Evolutionary conservation across 2,797 vertebrate species (phyloP), one percentile per base, ranked within the genome.

Genomic region (Lacerta bilineata): DNA sequence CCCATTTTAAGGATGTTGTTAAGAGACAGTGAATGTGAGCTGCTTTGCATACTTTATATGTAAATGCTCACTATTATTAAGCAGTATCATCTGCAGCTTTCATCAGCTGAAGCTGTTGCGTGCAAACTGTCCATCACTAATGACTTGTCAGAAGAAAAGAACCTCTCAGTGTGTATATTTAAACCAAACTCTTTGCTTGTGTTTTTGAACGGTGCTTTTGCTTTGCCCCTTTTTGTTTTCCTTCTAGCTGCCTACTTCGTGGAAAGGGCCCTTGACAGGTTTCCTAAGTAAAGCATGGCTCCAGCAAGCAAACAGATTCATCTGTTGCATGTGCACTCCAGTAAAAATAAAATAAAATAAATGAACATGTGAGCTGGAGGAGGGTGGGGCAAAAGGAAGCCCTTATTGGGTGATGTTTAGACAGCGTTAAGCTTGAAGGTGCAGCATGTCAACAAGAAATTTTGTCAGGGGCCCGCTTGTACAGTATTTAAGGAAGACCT

Each of bases 91-190:
- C 80, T 71, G 25, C 6, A 1, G 41, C 7, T 68, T 27, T 18
- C 25, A 29, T 46, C n/a, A 66, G 5, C 36, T 33, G 23, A 61
- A 82, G 18, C 72, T 88, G 61, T 41, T 27, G 8, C 8, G 18
- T 68, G 59, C 13, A 88, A 46, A 55, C 50, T 55, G 50, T 55
- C 50, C 50, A 55, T 55, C 13, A 55, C 13, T 55, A 55, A 85
- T 87, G 82, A 75, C 84, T 86, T 0, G 0, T 93, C 93, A 89
- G 94, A 91, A 93, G 87, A 92, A 93, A 86, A 29, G 79, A 89
- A 87, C 81, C 88, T 90, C 86, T n/a, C 0, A n/a, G 86, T 84
- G 80, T 25, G 36, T 86, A 91, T 92, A 86, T 93, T 94, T 91
- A 71, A 87, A 94, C 91, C 87, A 83, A 85, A 80, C 77, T 88